A percentile compares a stretch with the other conserved stretches of the same genome.
phyloP scores from a whole-genome alignment of 2,797 vertebrate species.

The Iguana delicatissima region DNA sequence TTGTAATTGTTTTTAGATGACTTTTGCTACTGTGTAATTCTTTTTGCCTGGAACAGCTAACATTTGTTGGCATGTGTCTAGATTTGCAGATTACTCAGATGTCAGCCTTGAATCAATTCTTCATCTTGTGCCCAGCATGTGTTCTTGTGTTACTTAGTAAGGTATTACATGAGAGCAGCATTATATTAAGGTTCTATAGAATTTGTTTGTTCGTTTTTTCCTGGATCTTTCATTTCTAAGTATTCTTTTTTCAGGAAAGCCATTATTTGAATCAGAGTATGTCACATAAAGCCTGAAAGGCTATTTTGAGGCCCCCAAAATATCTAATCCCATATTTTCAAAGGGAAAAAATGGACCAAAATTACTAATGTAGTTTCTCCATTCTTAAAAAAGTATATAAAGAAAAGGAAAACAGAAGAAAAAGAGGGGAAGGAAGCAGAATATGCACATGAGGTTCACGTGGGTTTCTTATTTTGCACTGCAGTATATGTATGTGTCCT shows the following conservation, averaged over 20 bases:
- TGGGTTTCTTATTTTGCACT: too few relatives aligned
- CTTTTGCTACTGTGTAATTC: conserved; percentile 18
- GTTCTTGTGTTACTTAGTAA: conserved; percentile 20
- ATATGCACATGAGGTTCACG: too few relatives aligned
- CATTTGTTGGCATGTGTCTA: neutral
- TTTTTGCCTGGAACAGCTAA: neutral
- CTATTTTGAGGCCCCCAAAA: too few relatives aligned
- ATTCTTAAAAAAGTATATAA: too few relatives aligned
- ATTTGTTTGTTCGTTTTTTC: neutral
- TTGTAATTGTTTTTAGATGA: conserved; percentile 17
- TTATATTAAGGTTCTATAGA: neutral
- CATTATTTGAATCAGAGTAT: neutral
- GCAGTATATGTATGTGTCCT: too few relatives aligned
- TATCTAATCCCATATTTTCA: too few relatives aligned
- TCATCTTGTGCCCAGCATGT: conserved; percentile 10
- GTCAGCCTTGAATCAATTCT: conserved; percentile 15
- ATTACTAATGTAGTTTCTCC: too few relatives aligned
- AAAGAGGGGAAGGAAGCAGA: too few relatives aligned
- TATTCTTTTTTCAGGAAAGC: neutral
- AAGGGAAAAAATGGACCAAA: too few relatives aligned
- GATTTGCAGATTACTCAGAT: conserved; percentile 22
- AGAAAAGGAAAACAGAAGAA: too few relatives aligned
- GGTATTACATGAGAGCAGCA: neutral
- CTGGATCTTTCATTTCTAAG: neutral
- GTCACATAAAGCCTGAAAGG: too few relatives aligned